These are phyloP conservation scores for Holothuria glaberrima DNA, from an alignment of 35 echinoderm and acorn worm genomes.

Conservation along the genomic window DNA sequence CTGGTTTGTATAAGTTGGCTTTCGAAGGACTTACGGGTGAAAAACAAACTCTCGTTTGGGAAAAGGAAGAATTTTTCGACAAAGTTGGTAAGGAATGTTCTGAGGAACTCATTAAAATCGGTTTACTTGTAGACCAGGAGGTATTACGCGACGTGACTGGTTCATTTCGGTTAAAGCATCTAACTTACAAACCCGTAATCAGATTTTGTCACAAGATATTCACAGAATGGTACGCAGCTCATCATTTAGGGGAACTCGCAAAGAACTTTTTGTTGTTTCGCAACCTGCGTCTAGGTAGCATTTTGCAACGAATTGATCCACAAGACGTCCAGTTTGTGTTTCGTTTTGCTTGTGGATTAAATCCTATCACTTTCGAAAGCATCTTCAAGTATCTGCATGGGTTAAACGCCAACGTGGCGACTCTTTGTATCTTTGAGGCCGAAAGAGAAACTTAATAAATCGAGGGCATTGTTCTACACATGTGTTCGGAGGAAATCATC, in stretches of 20 bases:
- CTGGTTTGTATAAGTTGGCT: not conserved
- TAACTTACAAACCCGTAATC: not conserved
- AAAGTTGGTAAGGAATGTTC: not conserved
- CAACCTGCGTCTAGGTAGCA: not conserved
- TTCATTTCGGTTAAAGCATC: not conserved
- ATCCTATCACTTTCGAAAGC: not conserved
- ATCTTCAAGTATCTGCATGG: too few species aligned
- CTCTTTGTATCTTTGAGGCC: too few species aligned
- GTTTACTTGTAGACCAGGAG: not conserved
- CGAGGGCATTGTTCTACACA: too few species aligned
- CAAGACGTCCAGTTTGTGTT: slow-evolving; percentile 20
- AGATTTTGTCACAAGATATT: slow-evolving; percentile 3
- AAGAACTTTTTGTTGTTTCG: not conserved
- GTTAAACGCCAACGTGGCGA: too few species aligned
- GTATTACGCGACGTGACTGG: not conserved
- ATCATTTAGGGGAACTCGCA: not conserved
- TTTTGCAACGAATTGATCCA: not conserved
- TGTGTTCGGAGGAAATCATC: too few species aligned
- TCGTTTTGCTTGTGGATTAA: slow-evolving; percentile 2
- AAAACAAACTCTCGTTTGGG: not conserved
- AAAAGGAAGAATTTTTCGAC: not conserved
- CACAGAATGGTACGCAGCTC: slow-evolving; percentile 16
- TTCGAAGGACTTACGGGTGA: not conserved
- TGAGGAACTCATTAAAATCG: not conserved
- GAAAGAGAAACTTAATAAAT: too few species aligned